These are phyloP conservation scores for Hyperoodon ampullatus DNA, from an alignment of 2,113 vertebrate genomes.

Conservation along the genomic window DNA sequence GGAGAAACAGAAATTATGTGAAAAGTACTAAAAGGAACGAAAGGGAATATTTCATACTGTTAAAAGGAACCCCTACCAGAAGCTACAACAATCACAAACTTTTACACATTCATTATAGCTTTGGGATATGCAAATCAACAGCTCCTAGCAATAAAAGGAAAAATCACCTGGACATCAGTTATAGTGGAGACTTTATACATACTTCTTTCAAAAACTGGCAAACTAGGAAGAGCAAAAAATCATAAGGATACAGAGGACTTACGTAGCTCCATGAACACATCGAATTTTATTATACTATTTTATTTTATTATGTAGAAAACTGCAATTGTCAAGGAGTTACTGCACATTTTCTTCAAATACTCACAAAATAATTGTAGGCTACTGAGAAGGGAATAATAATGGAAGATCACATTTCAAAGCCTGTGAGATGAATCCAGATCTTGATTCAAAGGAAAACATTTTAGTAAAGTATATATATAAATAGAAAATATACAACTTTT, in stretches of 20 bases:
- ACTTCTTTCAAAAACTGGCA: not conserved
- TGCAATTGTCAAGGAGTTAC: not conserved
- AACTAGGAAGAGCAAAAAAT: not conserved
- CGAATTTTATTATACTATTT: not conserved
- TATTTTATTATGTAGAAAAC: not conserved
- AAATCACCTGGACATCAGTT: not conserved
- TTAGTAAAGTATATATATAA: conserved; percentile 35
- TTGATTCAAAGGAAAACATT: conserved; percentile 35
- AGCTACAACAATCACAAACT: not conserved
- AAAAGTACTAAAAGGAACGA: not conserved
- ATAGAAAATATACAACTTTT: not conserved
- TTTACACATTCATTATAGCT: not conserved
- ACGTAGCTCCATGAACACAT: not conserved
- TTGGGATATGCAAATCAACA: not conserved
- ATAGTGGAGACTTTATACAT: not conserved
- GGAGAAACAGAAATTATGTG: not conserved
- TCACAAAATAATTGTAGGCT: conserved; percentile 57
- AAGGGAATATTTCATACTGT: not conserved
- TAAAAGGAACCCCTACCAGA: not conserved
- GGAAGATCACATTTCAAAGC: conserved; percentile 15
- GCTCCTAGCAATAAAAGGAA: not conserved
- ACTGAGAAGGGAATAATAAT: conserved; percentile 25
- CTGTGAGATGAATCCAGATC: not conserved
- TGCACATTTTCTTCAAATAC: conserved; percentile 13
- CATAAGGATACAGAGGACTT: not conserved